Evolutionary conservation across 1,140 invertebrate species (phyloP).

Genomic region (Latrodectus geometricus): DNA sequence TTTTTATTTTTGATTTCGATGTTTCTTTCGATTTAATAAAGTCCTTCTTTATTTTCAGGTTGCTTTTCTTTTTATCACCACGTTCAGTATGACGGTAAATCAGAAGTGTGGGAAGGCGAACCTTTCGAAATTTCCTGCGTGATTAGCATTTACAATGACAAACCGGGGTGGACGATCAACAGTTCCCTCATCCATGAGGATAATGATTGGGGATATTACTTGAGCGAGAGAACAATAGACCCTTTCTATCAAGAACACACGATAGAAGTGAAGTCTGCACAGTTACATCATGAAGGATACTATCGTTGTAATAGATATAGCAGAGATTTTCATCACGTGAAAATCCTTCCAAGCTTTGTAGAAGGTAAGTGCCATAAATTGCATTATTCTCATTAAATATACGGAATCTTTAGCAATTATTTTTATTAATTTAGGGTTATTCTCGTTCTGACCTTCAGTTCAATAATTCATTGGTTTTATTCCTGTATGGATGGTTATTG

Average conservation of each 20-base stretch:
- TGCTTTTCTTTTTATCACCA: not conserved
- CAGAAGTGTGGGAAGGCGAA: slow-evolving; percentile 34
- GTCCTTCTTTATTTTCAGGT: not conserved
- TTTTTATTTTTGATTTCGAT: too few species aligned
- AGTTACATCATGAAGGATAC: slow-evolving; percentile 44
- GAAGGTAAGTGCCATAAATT: too few species aligned
- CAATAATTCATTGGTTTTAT: too few species aligned
- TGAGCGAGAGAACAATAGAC: not conserved
- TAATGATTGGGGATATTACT: slow-evolving; percentile 9
- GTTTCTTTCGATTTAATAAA: not conserved
- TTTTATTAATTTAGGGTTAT: too few species aligned
- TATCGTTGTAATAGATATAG: slow-evolving; percentile 61
- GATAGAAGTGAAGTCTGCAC: not conserved
- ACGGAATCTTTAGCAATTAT: too few species aligned
- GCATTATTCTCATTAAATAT: too few species aligned
- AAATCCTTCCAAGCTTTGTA: slow-evolving; percentile 33
- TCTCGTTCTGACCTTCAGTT: too few species aligned
- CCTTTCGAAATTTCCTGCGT: slow-evolving; percentile 24
- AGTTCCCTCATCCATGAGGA: slow-evolving; percentile 19
- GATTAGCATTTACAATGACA: not conserved
- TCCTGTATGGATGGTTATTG: too few species aligned
- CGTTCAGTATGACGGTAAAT: not conserved
- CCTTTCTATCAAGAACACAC: slow-evolving; percentile 5
- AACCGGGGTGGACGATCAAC: slow-evolving; percentile 32
- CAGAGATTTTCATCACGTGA: slow-evolving; percentile 37